Base-by-base conservation (phyloP, 2,113 vertebrate genomes). In the Petromus typicus region DNA sequence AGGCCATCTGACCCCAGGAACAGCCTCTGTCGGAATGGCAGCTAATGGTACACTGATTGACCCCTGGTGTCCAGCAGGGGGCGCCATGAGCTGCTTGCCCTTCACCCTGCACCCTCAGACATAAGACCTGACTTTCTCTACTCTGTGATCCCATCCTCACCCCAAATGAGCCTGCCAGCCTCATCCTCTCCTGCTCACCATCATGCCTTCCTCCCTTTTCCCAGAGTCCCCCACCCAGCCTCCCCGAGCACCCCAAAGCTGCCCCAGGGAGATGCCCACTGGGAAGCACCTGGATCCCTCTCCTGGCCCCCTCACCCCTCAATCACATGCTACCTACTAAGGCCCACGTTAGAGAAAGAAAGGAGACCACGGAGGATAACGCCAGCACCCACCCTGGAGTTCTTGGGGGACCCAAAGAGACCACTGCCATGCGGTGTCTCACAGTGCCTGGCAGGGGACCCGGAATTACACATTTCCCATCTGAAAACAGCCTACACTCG, bases 61-160 rank as follows among this genome's bases (percentile, higher is more conserved):
- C 45, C 67, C 59, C 56, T 56, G 45, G 85, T 86, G 82, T 96
- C 96, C 96, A 94, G 95, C 80, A 97, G 97, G 89, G 96, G 95
- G 96, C 66, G 63, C 61, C 56, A 23, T 30, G 89, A 32, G 89
- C 89, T 86, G 88, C 43, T 79, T 32, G 82, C 30, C 71, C 71
- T 56, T 0, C 64, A 32, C n/a, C 5, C 1, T 6, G 13, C 14
- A 66, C 40, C 45, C 48, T 85, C 27, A 67, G 43, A 56, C 67
- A 51, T 54, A 17, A 37, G 59, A 83, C 56, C 34, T 40, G 61
- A 30, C 22, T 69, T 76, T 10, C 48, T 75, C 67, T 4, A 1
- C 2, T 30, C 14, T 57, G 30, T 34, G 56, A 63, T 32, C 40
- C 61, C 32, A 3, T 76, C 45, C 40, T 89, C 6, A 16, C 64